A percentile compares a stretch with the other conserved stretches of the same genome.
Conservation (phyloP, 2,797 vertebrate species). For the Huso huso region DNA sequence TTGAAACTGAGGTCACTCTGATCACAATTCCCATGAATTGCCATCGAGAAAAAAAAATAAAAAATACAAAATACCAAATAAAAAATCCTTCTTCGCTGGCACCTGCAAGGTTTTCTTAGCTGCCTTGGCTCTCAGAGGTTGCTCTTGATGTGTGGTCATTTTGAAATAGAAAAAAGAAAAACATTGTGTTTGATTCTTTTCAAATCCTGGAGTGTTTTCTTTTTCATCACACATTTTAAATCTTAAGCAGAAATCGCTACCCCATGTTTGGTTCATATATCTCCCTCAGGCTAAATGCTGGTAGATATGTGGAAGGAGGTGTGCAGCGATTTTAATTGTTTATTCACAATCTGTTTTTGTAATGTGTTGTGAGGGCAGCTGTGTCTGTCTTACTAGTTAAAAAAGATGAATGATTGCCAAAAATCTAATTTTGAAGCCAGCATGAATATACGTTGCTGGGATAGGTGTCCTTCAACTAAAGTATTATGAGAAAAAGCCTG, state of each 20-base stretch:
- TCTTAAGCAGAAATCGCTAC: not conserved
- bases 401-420: not conserved
- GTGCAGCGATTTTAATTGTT: not conserved
- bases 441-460: not conserved
- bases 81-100: not conserved
- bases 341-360: not conserved
- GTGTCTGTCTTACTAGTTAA: no score
- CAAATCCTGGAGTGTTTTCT: not conserved
- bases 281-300: not conserved
- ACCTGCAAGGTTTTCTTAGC: conserved; percentile 1
- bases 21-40: no score
- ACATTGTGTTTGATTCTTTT: not conserved
- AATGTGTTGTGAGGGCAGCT: conserved; percentile 1
- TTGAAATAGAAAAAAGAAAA: not conserved
- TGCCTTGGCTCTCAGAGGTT: not conserved
- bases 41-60: no score
- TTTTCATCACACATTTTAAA: not conserved
- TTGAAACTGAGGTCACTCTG: not conserved
- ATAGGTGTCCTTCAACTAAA: not conserved
- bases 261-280: not conserved
- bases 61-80: not conserved
- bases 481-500: not conserved
- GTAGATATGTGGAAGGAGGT: not conserved
- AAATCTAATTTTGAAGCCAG: not conserved
- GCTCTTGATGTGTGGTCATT: not conserved